These are phyloP conservation scores for Fopius arisanus DNA, from an alignment of 1,140 invertebrate species.

Conservation along the genomic window DNA sequence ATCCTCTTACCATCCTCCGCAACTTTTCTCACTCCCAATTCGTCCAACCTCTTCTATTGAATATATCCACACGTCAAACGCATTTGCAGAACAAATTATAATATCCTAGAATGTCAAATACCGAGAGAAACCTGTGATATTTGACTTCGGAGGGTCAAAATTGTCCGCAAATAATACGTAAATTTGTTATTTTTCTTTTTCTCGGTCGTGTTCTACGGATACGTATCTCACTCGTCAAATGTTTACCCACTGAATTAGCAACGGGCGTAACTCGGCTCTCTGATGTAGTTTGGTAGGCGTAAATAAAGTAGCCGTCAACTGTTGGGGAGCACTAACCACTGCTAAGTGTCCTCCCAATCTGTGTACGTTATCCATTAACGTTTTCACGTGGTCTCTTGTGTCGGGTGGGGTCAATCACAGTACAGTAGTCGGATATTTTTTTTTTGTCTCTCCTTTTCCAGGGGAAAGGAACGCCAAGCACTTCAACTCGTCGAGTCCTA, in stretches of 20 bases:
- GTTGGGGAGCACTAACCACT: conserved; percentile 36
- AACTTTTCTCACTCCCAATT: not conserved
- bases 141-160: not conserved
- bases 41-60: not conserved
- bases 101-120: not conserved
- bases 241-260: conserved; percentile 38
- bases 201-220: not conserved
- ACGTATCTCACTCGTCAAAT: not conserved
- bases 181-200: not conserved
- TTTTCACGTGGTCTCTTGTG: conserved; percentile 6
- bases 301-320: conserved; percentile 46
- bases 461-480: not conserved
- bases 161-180: not conserved
- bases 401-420: conserved; percentile 25
- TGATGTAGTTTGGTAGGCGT: conserved; percentile 34
- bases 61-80: conserved; percentile 2
- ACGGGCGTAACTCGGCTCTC: conserved; percentile 38
- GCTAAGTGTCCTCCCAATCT: conserved; percentile 46
- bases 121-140: not conserved
- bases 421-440: not conserved
- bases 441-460: no score
- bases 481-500: conserved; percentile 33
- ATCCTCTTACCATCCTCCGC: conserved; percentile 38
- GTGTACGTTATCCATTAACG: conserved; percentile 35
- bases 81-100: not conserved